Evolutionary conservation across 2,113 vertebrate species (phyloP).

Genomic region (Paedocypris sp.): DNA sequence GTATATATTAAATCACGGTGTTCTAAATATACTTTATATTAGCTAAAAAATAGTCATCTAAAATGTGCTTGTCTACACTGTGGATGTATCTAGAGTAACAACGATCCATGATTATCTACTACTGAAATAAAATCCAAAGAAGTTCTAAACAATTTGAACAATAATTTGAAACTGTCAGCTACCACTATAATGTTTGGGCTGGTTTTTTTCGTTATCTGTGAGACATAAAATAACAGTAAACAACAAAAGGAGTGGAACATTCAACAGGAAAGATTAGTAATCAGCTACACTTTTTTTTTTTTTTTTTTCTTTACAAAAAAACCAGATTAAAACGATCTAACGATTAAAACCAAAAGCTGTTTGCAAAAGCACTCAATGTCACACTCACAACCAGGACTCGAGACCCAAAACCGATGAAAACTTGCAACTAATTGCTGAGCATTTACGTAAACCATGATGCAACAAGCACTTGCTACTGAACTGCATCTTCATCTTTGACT

Average conservation of each 20-base stretch:
- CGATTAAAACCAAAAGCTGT: too few species aligned
- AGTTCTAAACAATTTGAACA: background rate
- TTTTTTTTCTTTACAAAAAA: too few species aligned
- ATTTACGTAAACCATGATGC: background rate
- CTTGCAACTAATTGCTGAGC: background rate
- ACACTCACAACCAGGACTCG: too few species aligned
- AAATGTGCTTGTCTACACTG: background rate
- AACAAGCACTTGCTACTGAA: constrained; percentile 5
- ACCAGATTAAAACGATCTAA: too few species aligned
- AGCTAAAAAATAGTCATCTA: too few species aligned
- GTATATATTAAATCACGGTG: background rate
- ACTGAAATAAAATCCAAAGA: background rate
- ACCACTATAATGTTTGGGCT: background rate
- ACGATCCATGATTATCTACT: background rate
- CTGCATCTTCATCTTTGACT: constrained; percentile 1
- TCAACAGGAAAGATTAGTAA: too few species aligned
- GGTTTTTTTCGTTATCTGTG: background rate
- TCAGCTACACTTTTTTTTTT: too few species aligned
- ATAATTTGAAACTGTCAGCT: background rate
- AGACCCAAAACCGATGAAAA: too few species aligned
- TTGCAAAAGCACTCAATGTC: too few species aligned
- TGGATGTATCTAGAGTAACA: background rate
- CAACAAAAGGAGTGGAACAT: too few species aligned
- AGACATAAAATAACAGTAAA: too few species aligned
- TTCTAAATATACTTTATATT: background rate